A percentile compares a stretch with the other conserved stretches of the same genome.
Conservation (phyloP, 92 coral and sea anemone genomes). For the Zoanthus sociatus region DNA sequence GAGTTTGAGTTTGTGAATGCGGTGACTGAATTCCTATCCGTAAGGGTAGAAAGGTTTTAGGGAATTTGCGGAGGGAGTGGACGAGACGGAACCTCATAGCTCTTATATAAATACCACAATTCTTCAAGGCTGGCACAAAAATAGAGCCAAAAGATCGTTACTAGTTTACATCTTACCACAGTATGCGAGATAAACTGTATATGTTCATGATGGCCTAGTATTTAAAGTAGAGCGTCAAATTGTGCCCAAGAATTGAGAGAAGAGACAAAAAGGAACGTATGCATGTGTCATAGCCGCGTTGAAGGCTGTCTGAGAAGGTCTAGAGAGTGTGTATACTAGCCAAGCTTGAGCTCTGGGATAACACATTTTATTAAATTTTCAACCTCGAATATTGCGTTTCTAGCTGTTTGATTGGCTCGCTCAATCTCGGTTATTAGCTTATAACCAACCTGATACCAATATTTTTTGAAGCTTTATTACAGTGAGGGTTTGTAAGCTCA, state of each 20-base stretch:
- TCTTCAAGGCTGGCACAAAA: constrained; percentile 38
- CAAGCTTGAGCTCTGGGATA: constrained; percentile 51
- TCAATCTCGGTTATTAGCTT: too few relatives aligned
- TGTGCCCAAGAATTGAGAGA: constrained; percentile 43
- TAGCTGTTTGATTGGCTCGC: too few relatives aligned
- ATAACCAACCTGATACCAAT: too few relatives aligned
- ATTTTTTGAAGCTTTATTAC: too few relatives aligned
- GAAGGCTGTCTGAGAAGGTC: constrained; percentile 56
- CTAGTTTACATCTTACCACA: too few relatives aligned
- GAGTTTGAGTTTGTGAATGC: constrained; percentile 43
- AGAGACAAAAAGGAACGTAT: constrained; percentile 51
- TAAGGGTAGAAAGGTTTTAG: constrained; percentile 31
- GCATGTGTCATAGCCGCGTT: constrained; percentile 39
- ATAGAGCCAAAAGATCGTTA: constrained; percentile 6
- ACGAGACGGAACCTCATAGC: constrained; percentile 8
- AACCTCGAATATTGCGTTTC: too few relatives aligned
- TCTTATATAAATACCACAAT: constrained; percentile 32
- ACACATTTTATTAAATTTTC: constrained; percentile 51
- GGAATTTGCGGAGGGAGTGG: constrained; percentile 13
- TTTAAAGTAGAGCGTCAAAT: constrained; percentile 43
- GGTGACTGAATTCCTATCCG: constrained; percentile 35
- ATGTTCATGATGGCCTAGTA: too few relatives aligned
- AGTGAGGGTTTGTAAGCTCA: too few relatives aligned
- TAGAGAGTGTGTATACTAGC: constrained; percentile 55
- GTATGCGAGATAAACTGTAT: too few relatives aligned